phyloP scores from a whole-genome alignment of 1,140 invertebrate genomes.

The Zaprionus davidi region DNA sequence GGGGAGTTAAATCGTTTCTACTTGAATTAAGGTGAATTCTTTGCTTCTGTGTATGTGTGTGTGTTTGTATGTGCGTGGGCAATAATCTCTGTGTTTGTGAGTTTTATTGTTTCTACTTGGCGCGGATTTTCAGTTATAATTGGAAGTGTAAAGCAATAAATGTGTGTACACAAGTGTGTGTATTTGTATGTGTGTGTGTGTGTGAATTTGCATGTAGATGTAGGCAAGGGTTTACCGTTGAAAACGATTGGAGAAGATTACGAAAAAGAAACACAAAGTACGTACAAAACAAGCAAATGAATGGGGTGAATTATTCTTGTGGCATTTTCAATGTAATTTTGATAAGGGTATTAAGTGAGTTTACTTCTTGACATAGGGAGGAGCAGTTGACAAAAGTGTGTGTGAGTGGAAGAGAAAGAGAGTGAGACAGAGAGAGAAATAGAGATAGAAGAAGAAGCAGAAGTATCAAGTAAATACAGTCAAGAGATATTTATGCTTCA shows the following conservation, averaged over 20 bases:
- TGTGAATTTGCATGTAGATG: not conserved
- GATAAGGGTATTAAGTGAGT: slow-evolving; percentile 4
- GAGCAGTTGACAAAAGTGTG: not conserved
- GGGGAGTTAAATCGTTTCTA: slow-evolving; percentile 79
- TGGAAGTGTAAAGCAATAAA: slow-evolving; percentile 80
- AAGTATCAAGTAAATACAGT: not conserved
- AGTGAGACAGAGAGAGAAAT: too few species aligned
- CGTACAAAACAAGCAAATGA: not conserved
- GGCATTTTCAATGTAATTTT: slow-evolving; percentile 4
- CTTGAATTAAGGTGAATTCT: slow-evolving; percentile 78
- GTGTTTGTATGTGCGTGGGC: slow-evolving; percentile 50
- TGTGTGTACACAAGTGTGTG: slow-evolving; percentile 18
- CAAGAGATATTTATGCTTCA: not conserved
- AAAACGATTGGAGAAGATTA: slow-evolving; percentile 10
- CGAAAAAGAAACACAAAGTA: slow-evolving; percentile 1
- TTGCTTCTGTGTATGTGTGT: slow-evolving; percentile 9
- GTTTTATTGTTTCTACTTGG: slow-evolving; percentile 75
- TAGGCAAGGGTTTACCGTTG: not conserved
- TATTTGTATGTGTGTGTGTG: not conserved
- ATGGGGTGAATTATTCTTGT: slow-evolving; percentile 2
- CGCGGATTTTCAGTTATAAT: slow-evolving; percentile 76
- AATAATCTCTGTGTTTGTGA: slow-evolving; percentile 70
- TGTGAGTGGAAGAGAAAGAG: too few species aligned
- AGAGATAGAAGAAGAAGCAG: too few species aligned
- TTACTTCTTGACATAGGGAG: not conserved